phyloP scores from a whole-genome alignment of 2,797 vertebrate species.

The Paedocypris micromegethes region DNA sequence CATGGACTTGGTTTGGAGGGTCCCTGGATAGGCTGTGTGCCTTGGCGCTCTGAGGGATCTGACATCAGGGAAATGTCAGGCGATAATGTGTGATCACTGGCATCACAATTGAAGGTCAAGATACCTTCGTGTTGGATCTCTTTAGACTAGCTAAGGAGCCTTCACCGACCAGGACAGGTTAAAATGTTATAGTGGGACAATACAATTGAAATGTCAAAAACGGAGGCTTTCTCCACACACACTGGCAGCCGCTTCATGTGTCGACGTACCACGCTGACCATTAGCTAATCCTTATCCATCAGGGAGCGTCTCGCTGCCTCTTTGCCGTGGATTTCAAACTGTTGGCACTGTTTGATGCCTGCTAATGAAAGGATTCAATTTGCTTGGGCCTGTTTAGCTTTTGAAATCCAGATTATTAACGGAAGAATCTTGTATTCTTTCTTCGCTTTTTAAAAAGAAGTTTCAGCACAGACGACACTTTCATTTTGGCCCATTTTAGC shows the following conservation, averaged over 20 bases:
- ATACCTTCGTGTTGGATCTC: constrained; percentile 49
- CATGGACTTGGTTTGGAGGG: constrained; percentile 33
- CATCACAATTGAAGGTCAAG: constrained; percentile 64
- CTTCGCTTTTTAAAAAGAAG: too few species aligned
- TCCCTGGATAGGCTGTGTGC: constrained; percentile 56
- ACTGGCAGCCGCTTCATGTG: constrained; percentile 7
- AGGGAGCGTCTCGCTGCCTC: too few species aligned
- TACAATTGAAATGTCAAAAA: constrained; percentile 46
- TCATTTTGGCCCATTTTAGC: too few species aligned
- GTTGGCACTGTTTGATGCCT: too few species aligned
- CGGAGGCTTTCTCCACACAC: constrained; percentile 7
- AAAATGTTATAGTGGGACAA: constrained; percentile 17
- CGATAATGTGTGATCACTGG: constrained; percentile 68
- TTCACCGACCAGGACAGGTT: constrained; percentile 12
- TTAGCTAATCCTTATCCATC: too few species aligned
- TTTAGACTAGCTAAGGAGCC: constrained; percentile 32
- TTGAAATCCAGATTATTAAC: too few species aligned
- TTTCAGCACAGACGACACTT: too few species aligned
- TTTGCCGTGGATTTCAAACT: too few species aligned
- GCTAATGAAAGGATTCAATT: too few species aligned
- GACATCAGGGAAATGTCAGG: constrained; percentile 69
- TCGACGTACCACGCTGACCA: too few species aligned
- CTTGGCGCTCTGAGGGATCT: constrained; percentile 53
- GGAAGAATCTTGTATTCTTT: too few species aligned
- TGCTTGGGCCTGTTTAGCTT: too few species aligned